These are phyloP conservation scores for Adelognathus sp. DNA, from an alignment of 2,888 invertebrate species.

Conservation along the genomic window DNA sequence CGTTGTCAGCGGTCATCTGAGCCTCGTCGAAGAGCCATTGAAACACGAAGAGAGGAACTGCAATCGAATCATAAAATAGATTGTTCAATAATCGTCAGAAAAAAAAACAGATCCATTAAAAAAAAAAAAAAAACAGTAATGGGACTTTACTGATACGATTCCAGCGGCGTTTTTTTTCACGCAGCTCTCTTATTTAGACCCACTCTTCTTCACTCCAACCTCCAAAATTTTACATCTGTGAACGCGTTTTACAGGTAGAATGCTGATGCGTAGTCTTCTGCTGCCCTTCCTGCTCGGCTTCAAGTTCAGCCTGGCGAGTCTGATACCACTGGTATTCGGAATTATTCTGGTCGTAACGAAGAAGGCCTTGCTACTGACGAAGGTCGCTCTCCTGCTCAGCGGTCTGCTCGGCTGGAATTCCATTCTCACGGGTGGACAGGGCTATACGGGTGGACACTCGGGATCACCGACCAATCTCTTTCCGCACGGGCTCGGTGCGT, in stretches of 20 bases:
- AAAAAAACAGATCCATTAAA: too few species aligned
- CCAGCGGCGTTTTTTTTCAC: too few species aligned
- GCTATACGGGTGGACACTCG: constrained; percentile 45
- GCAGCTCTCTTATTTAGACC: too few species aligned
- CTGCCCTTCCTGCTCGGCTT: constrained; percentile 90
- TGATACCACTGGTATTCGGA: constrained; percentile 89
- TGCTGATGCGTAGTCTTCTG: constrained; percentile 88
- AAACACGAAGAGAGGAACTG: constrained; percentile 95
- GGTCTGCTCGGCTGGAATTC: constrained; percentile 85
- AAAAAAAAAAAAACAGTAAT: too few species aligned
- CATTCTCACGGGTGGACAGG: constrained; percentile 72
- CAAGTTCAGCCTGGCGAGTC: constrained; percentile 89
- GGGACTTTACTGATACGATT: too few species aligned
- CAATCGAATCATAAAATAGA: constrained; percentile 57
- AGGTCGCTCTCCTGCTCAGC: constrained; percentile 87
- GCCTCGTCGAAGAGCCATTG: constrained; percentile 98
- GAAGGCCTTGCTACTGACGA: constrained; percentile 89
- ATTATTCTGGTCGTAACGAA: constrained; percentile 88
- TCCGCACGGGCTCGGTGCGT: constrained; percentile 53
- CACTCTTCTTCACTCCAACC: too few species aligned
- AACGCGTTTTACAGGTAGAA: constrained; percentile 84
- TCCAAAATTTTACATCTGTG: constrained; percentile 45
- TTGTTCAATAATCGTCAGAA: too few species aligned
- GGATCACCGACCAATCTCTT: constrained; percentile 39
- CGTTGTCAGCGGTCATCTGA: constrained; percentile 95